Conservation (phyloP, 2,797 vertebrate species). For the Enteromius mattozi region DNA sequence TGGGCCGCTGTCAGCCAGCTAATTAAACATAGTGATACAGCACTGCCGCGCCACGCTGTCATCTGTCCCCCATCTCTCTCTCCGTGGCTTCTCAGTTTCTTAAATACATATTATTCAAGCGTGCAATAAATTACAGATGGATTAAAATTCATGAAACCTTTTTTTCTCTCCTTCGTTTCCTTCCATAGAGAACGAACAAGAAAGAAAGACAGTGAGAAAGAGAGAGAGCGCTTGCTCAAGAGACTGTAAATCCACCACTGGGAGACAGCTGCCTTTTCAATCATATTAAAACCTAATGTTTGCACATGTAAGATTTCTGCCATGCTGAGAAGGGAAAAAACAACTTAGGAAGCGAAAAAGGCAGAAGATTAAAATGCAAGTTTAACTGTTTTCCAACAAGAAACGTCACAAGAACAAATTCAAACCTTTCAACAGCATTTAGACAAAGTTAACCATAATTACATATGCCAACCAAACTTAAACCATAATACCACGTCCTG, state of each 20-base stretch:
- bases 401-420: background rate
- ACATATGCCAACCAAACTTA: constrained; percentile 41
- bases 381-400: constrained; percentile 35
- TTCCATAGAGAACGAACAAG: constrained; percentile 59
- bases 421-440: constrained; percentile 29
- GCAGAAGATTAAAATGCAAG: background rate
- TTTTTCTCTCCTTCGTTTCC: constrained; percentile 69
- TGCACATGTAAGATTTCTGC: constrained; percentile 62
- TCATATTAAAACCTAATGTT: constrained; percentile 70
- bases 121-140: constrained; percentile 75
- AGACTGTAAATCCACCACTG: constrained; percentile 71
- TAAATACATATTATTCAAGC: constrained; percentile 82
- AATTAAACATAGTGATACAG: constrained; percentile 93
- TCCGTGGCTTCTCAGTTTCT: constrained; percentile 69
- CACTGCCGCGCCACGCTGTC: constrained; percentile 79
- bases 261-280: constrained; percentile 68
- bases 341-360: constrained; percentile 5
- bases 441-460: constrained; percentile 46
- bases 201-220: constrained; percentile 52
- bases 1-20: constrained; percentile 86
- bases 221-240: constrained; percentile 66
- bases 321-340: constrained; percentile 7
- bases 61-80: constrained; percentile 69
- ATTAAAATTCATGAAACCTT: constrained; percentile 81
- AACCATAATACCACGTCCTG: constrained; percentile 36